Conservation (phyloP, 2,113 vertebrate species). For the Probosciger aterrimus region DNA sequence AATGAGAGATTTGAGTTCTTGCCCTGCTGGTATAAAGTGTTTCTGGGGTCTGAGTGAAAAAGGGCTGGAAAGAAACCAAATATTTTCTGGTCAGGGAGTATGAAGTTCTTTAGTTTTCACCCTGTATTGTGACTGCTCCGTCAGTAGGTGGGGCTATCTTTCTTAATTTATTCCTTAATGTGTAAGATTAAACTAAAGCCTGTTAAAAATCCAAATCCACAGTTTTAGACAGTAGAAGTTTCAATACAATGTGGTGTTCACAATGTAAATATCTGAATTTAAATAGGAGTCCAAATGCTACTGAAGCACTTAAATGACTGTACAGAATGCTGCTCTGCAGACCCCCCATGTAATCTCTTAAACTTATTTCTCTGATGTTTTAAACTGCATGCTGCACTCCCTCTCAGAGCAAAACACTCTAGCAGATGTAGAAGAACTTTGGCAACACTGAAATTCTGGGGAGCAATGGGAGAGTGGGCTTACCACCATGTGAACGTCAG, state of each 20-base stretch:
- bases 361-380: neutral
- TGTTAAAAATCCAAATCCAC: neutral
- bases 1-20: neutral
- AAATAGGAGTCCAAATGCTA: neutral
- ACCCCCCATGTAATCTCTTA: neutral
- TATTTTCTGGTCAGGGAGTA: accelerated
- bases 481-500: neutral
- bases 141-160: constrained; percentile 38
- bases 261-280: neutral
- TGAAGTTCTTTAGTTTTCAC: neutral
- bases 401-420: neutral
- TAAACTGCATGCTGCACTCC: neutral
- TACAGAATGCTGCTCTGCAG: neutral
- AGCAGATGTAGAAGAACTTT: neutral
- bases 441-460: neutral
- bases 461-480: neutral
- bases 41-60: neutral
- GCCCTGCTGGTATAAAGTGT: neutral
- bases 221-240: neutral
- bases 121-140: neutral
- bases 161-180: neutral
- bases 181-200: neutral
- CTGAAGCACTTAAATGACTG: neutral
- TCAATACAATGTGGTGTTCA: neutral
- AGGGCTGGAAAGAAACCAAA: neutral